Conservation (phyloP, 1,140 invertebrate species). For the Polypedilum pembai region DNA sequence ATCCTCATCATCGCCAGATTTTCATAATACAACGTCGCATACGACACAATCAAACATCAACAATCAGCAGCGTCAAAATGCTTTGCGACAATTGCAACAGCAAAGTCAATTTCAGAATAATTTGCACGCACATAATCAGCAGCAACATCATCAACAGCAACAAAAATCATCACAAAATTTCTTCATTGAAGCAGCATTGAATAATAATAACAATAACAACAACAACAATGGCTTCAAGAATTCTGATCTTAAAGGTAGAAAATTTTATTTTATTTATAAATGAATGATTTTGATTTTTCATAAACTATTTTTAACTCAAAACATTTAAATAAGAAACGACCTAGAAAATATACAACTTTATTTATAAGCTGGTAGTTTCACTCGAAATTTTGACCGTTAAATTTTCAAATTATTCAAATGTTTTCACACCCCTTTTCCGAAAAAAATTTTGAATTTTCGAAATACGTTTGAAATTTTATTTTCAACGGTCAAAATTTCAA, state of each 20-base stretch:
- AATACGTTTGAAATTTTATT: too few relatives aligned
- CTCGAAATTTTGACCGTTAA: too few relatives aligned
- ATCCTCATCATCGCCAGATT: neutral
- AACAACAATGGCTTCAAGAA: neutral
- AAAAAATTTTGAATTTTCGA: too few relatives aligned
- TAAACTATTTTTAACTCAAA: too few relatives aligned
- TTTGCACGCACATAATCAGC: neutral
- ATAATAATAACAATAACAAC: neutral
- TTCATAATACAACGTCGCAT: neutral
- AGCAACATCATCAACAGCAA: neutral
- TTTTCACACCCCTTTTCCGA: too few relatives aligned
- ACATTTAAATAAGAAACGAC: too few relatives aligned
- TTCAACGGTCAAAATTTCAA: too few relatives aligned
- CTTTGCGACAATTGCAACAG: neutral
- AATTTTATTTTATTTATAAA: neutral
- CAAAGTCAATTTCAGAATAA: neutral
- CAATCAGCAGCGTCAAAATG: neutral
- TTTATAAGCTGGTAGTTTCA: too few relatives aligned
- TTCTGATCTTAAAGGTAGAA: neutral
- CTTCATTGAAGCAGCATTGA: conserved; percentile 5
- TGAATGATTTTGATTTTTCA: too few relatives aligned
- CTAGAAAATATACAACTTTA: too few relatives aligned
- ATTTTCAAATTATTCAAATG: too few relatives aligned
- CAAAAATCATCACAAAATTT: neutral
- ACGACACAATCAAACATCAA: neutral